Evolutionary conservation across 37 sponge, comb jelly and placozoan genomes (phyloP).

Genomic region (Aplysina aerophoba): DNA sequence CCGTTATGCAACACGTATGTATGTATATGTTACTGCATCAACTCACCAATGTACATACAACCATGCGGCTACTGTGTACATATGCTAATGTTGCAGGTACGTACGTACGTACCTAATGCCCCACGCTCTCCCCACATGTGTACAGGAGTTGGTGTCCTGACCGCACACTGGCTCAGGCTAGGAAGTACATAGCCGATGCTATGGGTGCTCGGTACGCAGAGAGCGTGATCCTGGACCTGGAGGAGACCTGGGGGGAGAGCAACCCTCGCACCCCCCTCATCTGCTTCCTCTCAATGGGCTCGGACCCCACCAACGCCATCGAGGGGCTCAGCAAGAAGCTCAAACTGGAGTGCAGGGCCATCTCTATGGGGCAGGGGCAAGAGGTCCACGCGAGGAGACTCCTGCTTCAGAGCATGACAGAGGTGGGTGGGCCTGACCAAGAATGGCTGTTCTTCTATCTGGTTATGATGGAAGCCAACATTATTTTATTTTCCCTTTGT

Average conservation of each 20-base stretch:
- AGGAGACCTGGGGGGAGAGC: slow-evolving; percentile 90
- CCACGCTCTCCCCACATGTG: not conserved
- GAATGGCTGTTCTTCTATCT: too few relatives aligned
- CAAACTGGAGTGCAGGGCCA: slow-evolving; percentile 83
- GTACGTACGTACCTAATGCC: slow-evolving; percentile 1
- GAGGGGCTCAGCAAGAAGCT: slow-evolving; percentile 95
- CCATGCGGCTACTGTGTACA: too few relatives aligned
- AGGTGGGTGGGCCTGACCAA: slow-evolving; percentile 42
- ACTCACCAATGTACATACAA: too few relatives aligned
- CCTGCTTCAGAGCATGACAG: slow-evolving; percentile 84
- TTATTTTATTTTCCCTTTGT: too few relatives aligned
- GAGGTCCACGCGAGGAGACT: slow-evolving; percentile 95
- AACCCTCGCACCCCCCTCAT: slow-evolving; percentile 83
- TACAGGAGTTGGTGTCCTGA: slow-evolving; percentile 97
- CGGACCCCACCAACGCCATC: slow-evolving; percentile 94
- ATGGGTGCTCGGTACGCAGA: slow-evolving; percentile 94
- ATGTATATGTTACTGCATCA: too few relatives aligned
- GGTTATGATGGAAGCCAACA: not conserved
- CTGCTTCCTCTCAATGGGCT: slow-evolving; percentile 98
- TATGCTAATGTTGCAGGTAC: too few relatives aligned
- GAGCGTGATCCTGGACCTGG: slow-evolving; percentile 94
- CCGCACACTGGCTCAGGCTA: slow-evolving; percentile 93
- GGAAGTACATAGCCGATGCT: slow-evolving; percentile 90
- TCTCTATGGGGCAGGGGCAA: slow-evolving; percentile 99
- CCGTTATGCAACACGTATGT: not conserved